Evolutionary conservation across 2,113 vertebrate genomes (phyloP).

Genomic region (Tetraodon nigroviridis): DNA sequence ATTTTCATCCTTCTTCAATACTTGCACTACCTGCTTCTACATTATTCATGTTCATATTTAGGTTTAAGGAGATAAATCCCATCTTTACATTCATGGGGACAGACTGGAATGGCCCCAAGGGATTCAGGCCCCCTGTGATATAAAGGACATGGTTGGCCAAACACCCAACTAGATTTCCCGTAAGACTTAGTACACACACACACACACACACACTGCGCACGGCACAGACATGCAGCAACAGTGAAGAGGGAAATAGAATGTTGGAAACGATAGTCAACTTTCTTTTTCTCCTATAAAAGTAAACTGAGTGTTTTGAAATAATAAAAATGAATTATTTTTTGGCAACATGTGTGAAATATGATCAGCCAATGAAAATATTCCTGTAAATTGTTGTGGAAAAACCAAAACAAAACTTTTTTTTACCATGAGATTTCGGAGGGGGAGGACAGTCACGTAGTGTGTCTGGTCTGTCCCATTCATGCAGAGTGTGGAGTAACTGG

Average conservation of each 20-base stretch:
- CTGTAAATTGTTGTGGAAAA: too few relatives aligned
- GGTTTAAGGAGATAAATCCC: conserved; percentile 41
- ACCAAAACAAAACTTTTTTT: neutral
- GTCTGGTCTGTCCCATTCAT: conserved; percentile 27
- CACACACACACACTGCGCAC: conserved; percentile 9
- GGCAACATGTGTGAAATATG: too few relatives aligned
- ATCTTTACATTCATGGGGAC: conserved; percentile 58
- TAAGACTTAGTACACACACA: conserved; percentile 37
- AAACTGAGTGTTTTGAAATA: too few relatives aligned
- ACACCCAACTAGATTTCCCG: conserved; percentile 58
- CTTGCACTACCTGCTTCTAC: conserved; percentile 35
- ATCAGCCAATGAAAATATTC: too few relatives aligned
- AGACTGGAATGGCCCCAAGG: conserved; percentile 29
- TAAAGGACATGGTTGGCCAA: conserved; percentile 63
- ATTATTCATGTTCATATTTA: conserved; percentile 58
- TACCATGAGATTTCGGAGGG: neutral
- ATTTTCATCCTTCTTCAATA: conserved; percentile 31
- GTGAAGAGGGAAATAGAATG: conserved; percentile 18
- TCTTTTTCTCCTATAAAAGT: conserved; percentile 1
- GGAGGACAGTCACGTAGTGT: conserved; percentile 29
- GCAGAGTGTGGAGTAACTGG: conserved; percentile 45
- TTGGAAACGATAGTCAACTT: conserved; percentile 1
- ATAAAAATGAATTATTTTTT: neutral
- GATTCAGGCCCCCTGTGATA: conserved; percentile 49
- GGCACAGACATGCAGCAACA: conserved; percentile 13